These are phyloP conservation scores for Cryptotermes secundus DNA, from an alignment of 1,140 invertebrate genomes.

Conservation along the genomic window DNA sequence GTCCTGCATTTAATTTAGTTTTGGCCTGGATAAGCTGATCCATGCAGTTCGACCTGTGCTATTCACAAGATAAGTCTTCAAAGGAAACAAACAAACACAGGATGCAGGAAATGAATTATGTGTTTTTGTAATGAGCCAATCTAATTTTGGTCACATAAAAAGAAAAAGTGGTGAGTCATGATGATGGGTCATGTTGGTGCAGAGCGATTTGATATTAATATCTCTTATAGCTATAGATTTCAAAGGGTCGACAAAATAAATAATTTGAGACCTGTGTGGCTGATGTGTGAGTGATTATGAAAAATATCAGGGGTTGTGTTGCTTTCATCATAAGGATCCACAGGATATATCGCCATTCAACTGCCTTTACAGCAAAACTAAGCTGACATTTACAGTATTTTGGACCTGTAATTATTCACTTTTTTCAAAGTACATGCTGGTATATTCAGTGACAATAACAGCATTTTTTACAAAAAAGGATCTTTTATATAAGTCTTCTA, in stretches of 20 bases:
- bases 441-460: too few relatives aligned
- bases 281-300: not conserved
- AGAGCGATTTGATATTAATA: not conserved
- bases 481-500: too few relatives aligned
- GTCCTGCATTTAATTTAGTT: not conserved
- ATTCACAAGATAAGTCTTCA: not conserved
- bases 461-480: too few relatives aligned
- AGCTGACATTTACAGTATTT: too few relatives aligned
- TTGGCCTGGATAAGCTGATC: not conserved
- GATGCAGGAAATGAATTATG: not conserved
- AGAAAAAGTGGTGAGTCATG: not conserved
- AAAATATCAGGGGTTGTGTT: not conserved
- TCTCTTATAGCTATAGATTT: not conserved
- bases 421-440: too few relatives aligned
- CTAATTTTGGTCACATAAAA: not conserved
- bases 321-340: not conserved
- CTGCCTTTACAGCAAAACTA: too few relatives aligned
- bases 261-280: not conserved
- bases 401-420: too few relatives aligned
- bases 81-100: conserved; percentile 12
- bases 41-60: conserved; percentile 14
- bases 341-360: too few relatives aligned
- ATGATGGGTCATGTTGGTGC: not conserved
- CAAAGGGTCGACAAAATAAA: conserved; percentile 1
- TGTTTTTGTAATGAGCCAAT: conserved; percentile 13